phyloP scores from a whole-genome alignment of 2,888 invertebrate genomes.

The Dynastes maya region DNA sequence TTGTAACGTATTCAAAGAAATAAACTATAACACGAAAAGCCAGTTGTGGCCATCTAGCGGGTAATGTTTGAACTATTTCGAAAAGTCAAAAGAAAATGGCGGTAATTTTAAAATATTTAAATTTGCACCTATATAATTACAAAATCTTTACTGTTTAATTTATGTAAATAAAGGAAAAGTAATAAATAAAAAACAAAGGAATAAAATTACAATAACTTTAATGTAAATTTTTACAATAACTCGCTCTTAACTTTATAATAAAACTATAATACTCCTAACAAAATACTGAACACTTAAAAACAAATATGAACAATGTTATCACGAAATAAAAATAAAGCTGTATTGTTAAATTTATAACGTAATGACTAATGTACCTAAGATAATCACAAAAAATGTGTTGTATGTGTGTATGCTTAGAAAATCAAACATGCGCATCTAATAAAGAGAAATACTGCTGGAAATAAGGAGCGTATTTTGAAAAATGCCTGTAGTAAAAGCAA shows the following conservation, averaged over 20 bases:
- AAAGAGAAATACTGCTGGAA: not conserved
- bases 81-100: not conserved
- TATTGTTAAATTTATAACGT: conserved; percentile 1
- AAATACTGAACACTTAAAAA: conserved; percentile 42
- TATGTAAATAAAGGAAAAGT: not conserved
- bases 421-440: not conserved
- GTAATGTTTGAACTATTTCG: not conserved
- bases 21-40: not conserved
- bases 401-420: conserved; percentile 7
- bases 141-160: too few relatives aligned
- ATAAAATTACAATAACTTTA: conserved; percentile 50
- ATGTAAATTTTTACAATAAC: conserved; percentile 48
- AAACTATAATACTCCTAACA: conserved; percentile 42
- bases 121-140: too few relatives aligned
- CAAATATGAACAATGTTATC: conserved; percentile 37
- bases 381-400: conserved; percentile 2
- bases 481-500: conserved; percentile 11
- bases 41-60: conserved; percentile 3
- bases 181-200: conserved; percentile 8
- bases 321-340: conserved; percentile 34
- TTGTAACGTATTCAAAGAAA: not conserved
- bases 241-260: conserved; percentile 34
- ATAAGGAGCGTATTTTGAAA: not conserved
- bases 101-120: not conserved
- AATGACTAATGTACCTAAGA: conserved; percentile 13